phyloP scores from a whole-genome alignment of 30 jellyfish, hydroid and myxozoan genomes.

The Cassiopea xamachana region DNA sequence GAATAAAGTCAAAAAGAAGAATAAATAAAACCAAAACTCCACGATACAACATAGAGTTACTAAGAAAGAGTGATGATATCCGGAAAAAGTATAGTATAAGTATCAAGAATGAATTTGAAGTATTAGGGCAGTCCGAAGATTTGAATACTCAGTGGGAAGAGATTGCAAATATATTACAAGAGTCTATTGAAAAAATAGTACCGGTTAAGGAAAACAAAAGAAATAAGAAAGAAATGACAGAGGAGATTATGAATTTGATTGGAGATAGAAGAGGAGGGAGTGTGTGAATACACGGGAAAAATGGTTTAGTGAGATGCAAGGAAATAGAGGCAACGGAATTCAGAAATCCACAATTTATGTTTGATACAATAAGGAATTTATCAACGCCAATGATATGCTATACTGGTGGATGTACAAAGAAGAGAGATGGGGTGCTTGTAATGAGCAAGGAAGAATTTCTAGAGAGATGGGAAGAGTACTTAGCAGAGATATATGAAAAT shows the following conservation, averaged over 20 bases:
- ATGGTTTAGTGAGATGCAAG: constrained; percentile 4
- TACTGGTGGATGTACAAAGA: neutral
- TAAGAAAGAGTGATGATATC: too few relatives aligned
- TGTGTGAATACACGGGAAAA: neutral
- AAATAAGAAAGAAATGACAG: neutral
- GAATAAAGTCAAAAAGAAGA: too few relatives aligned
- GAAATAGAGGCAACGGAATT: neutral
- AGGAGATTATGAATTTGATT: neutral
- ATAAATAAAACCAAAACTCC: too few relatives aligned
- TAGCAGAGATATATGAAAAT: neutral
- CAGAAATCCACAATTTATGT: neutral
- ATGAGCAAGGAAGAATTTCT: neutral
- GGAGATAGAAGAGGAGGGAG: neutral
- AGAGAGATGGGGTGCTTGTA: neutral
- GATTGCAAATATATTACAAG: too few relatives aligned
- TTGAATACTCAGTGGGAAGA: too few relatives aligned
- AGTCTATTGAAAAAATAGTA: neutral
- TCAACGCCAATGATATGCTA: neutral
- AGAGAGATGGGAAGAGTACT: constrained; percentile 51
- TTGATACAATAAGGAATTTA: neutral
- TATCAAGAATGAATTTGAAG: too few relatives aligned
- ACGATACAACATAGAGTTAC: too few relatives aligned
- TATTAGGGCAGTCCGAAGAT: too few relatives aligned
- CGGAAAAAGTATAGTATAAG: too few relatives aligned
- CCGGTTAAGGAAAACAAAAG: neutral